Evolutionary conservation across 2,888 invertebrate genomes (phyloP).

Genomic region (Archaeoteleia sp.): DNA sequence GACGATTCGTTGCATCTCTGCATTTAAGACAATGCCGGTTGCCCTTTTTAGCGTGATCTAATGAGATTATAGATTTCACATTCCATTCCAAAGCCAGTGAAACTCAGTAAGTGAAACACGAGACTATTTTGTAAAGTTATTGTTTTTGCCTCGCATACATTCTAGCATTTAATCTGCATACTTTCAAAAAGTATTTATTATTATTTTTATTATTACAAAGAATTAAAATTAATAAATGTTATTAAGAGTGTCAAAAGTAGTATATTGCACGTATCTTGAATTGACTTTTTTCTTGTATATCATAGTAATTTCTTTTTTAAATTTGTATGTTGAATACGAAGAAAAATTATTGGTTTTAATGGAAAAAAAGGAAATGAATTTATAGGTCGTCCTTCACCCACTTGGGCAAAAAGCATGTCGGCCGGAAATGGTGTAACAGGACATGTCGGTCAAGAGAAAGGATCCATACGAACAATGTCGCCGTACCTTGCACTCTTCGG

Average conservation of each 20-base stretch:
- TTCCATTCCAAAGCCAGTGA: conserved; percentile 49
- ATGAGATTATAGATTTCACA: conserved; percentile 48
- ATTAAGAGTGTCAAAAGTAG: no score
- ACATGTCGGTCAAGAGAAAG: conserved; percentile 56
- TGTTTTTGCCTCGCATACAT: conserved; percentile 31
- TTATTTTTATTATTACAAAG: no score
- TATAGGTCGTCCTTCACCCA: conserved; percentile 65
- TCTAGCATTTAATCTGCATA: conserved; percentile 40
- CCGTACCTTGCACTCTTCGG: conserved; percentile 32
- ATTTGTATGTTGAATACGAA: no score
- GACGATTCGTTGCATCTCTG: background rate
- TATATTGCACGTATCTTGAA: no score
- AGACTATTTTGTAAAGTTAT: conserved; percentile 45
- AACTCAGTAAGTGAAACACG: conserved; percentile 44
- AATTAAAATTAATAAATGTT: no score
- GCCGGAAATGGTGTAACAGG: conserved; percentile 59
- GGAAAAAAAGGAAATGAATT: conserved; percentile 39
- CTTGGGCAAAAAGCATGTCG: conserved; percentile 63
- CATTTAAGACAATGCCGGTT: conserved; percentile 32
- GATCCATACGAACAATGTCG: conserved; percentile 46
- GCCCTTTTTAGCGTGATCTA: conserved; percentile 36
- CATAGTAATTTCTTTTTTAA: no score
- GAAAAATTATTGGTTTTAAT: background rate
- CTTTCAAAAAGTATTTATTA: conserved; percentile 49
- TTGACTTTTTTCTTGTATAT: no score